phyloP scores from a whole-genome alignment of 2,888 invertebrate species.

The Embidobia sp. region DNA sequence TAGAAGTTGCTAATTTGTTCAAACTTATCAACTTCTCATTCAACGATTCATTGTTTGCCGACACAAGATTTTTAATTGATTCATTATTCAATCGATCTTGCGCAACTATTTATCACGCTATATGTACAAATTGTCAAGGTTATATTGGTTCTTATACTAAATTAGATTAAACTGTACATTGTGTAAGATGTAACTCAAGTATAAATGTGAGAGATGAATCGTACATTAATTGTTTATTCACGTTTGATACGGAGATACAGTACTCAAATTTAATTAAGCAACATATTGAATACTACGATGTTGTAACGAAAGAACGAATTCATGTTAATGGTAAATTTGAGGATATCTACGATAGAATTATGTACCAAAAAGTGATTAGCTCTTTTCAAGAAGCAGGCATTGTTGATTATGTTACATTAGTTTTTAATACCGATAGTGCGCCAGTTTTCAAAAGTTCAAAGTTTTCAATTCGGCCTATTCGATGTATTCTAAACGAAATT shows the following conservation, averaged over 20 bases:
- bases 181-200: too few relatives aligned
- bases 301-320: too few relatives aligned
- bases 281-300: too few relatives aligned
- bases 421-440: conserved; percentile 26
- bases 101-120: not conserved
- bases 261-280: too few relatives aligned
- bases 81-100: not conserved
- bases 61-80: not conserved
- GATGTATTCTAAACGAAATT: conserved; percentile 15
- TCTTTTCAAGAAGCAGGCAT: not conserved
- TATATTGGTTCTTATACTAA: too few relatives aligned
- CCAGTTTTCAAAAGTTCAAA: conserved; percentile 8
- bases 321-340: too few relatives aligned
- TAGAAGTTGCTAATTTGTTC: not conserved
- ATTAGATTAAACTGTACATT: too few relatives aligned
- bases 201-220: too few relatives aligned
- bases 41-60: not conserved
- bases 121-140: not conserved
- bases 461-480: conserved; percentile 25
- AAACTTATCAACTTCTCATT: not conserved
- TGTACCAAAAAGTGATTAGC: too few relatives aligned
- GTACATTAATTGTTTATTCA: too few relatives aligned
- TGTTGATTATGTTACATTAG: not conserved
- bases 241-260: too few relatives aligned
- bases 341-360: not conserved